phyloP scores from a whole-genome alignment of 2,113 vertebrate species.

The Phrynosoma platyrhinos region DNA sequence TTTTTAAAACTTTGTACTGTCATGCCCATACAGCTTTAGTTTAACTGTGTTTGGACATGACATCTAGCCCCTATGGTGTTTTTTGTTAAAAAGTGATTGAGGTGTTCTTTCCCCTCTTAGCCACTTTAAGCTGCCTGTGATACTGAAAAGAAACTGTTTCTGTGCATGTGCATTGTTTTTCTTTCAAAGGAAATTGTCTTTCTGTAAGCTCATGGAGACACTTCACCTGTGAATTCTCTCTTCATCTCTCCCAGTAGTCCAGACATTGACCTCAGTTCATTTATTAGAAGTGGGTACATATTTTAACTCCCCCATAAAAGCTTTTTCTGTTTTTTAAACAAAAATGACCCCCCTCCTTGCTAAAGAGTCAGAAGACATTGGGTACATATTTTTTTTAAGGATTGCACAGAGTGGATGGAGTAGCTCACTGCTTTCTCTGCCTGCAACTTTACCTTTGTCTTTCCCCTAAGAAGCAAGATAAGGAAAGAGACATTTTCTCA shows the following conservation, averaged over 20 bases:
- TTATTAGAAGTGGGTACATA: too few species aligned
- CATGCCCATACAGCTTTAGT: background rate
- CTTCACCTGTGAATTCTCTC: constrained; percentile 26
- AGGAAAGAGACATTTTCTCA: background rate
- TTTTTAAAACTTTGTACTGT: background rate
- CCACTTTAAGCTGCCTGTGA: background rate
- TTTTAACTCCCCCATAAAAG: too few species aligned
- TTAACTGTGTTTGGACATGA: background rate
- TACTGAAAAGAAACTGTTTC: background rate
- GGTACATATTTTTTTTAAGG: background rate
- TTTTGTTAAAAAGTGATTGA: background rate
- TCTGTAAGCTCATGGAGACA: background rate
- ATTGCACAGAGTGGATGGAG: background rate
- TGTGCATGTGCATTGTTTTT: background rate
- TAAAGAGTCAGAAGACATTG: background rate
- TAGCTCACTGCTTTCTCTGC: background rate
- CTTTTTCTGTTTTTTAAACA: too few species aligned
- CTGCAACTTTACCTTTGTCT: background rate
- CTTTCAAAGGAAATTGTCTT: background rate
- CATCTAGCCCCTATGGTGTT: background rate
- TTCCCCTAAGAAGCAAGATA: background rate
- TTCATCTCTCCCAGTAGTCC: background rate
- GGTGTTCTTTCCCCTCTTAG: background rate
- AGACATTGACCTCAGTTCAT: constrained; percentile 36
- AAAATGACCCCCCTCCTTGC: too few species aligned